Conservation (phyloP, 2,888 invertebrate species). For the Leuctra nigra region DNA sequence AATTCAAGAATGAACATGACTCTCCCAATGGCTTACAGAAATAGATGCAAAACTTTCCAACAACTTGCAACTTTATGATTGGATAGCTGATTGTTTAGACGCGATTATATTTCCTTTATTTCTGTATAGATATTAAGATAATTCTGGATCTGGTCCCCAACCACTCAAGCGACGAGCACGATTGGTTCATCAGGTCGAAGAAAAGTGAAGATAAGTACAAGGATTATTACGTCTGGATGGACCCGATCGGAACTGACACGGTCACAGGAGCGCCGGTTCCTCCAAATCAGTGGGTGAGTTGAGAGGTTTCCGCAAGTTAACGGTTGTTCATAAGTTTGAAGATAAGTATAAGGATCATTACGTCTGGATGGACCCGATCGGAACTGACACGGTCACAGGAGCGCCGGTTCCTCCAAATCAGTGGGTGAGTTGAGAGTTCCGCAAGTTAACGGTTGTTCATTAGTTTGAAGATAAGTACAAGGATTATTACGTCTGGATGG, state of each 20-base stretch:
- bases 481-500: too few species aligned
- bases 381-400: constrained; percentile 37
- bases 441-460: too few species aligned
- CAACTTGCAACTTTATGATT: too few species aligned
- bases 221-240: constrained; percentile 70
- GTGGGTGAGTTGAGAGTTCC: constrained; percentile 42
- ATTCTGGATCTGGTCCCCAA: constrained; percentile 44
- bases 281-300: constrained; percentile 47
- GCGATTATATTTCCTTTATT: too few species aligned
- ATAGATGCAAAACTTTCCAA: too few species aligned
- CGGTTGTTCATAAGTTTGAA: too few species aligned
- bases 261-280: constrained; percentile 38
- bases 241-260: constrained; percentile 30
- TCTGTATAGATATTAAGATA: constrained; percentile 46
- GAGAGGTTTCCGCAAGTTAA: too few species aligned
- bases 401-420: constrained; percentile 42
- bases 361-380: constrained; percentile 52
- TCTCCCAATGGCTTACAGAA: too few species aligned
- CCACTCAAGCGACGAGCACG: constrained; percentile 61
- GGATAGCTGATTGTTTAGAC: too few species aligned
- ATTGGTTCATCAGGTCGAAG: constrained; percentile 73
- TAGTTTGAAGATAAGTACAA: too few species aligned
- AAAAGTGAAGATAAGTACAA: constrained; percentile 53
- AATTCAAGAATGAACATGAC: too few species aligned
- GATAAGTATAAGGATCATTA: too few species aligned